Conservation (phyloP, 2,797 vertebrate species). For the Serranus cabrilla region DNA sequence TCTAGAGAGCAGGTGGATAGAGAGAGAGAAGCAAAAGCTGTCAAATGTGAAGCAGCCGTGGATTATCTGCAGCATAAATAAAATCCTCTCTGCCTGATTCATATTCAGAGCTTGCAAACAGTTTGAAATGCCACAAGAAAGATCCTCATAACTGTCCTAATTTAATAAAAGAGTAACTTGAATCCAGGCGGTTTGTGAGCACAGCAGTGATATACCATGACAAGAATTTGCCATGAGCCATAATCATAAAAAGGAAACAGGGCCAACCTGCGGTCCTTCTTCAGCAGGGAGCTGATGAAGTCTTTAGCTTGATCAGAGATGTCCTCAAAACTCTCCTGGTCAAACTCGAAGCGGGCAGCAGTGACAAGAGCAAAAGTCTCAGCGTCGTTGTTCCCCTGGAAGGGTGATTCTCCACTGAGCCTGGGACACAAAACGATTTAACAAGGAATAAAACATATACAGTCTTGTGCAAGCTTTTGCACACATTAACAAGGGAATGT, state of each 20-base stretch:
- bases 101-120: slow-evolving; percentile 1
- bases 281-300: slow-evolving; percentile 88
- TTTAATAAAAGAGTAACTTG: background rate
- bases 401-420: slow-evolving; percentile 92
- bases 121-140: slow-evolving; percentile 6
- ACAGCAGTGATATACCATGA: background rate
- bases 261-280: slow-evolving; percentile 86
- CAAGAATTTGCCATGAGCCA: background rate
- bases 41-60: background rate
- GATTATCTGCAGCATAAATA: background rate
- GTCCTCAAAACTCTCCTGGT: slow-evolving; percentile 87
- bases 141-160: background rate
- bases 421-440: slow-evolving; percentile 63
- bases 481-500: background rate
- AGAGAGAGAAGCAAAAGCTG: slow-evolving; percentile 1
- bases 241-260: background rate
- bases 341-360: slow-evolving; percentile 85
- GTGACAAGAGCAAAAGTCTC: slow-evolving; percentile 89
- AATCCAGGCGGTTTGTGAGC: background rate
- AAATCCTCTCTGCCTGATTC: background rate
- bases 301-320: slow-evolving; percentile 90
- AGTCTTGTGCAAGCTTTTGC: background rate
- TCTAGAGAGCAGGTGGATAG: slow-evolving; percentile 64
- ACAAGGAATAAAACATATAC: background rate
- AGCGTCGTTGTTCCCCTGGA: slow-evolving; percentile 88